Percentiles rank a stretch among this genome's conserved stretches.
phyloP scores from a whole-genome alignment of 2,888 invertebrate species.

The Beris chalybata region DNA sequence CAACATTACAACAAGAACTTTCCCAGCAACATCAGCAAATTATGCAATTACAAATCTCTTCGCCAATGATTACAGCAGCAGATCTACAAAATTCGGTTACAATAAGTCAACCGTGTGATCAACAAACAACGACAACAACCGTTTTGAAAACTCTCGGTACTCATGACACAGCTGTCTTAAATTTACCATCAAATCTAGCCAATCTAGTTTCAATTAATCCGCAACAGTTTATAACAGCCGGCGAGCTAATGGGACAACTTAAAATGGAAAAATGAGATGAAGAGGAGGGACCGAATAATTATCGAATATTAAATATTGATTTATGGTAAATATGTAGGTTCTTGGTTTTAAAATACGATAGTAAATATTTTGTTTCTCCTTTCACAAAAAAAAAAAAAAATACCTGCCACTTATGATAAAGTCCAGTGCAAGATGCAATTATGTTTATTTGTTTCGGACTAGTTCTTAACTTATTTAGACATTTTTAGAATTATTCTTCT shows the following conservation, averaged over 20 bases:
- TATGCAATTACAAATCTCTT: slow-evolving; percentile 50
- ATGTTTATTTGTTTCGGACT: no score
- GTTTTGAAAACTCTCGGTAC: slow-evolving; percentile 44
- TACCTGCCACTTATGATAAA: no score
- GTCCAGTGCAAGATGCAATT: no score
- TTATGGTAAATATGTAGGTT: slow-evolving; percentile 29
- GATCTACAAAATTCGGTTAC: slow-evolving; percentile 52
- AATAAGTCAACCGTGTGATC: slow-evolving; percentile 48
- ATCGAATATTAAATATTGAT: slow-evolving; percentile 31
- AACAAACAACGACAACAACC: slow-evolving; percentile 39
- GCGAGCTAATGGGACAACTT: slow-evolving; percentile 49
- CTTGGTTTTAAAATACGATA: slow-evolving; percentile 7
- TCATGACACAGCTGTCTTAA: slow-evolving; percentile 50
- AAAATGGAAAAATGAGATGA: slow-evolving; percentile 51
- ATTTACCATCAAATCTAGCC: slow-evolving; percentile 49
- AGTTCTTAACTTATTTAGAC: no score
- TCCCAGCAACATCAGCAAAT: slow-evolving; percentile 47
- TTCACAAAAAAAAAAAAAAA: no score
- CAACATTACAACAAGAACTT: slow-evolving; percentile 35
- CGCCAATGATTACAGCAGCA: slow-evolving; percentile 46
- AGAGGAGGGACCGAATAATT: slow-evolving; percentile 27
- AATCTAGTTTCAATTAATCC: slow-evolving; percentile 52
- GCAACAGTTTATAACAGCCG: slow-evolving; percentile 50
- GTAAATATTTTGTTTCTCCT: slow-evolving; percentile 8
- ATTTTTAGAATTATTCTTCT: no score